Conservation (phyloP, 2,113 vertebrate genomes). For the Calyptomena viridis region DNA sequence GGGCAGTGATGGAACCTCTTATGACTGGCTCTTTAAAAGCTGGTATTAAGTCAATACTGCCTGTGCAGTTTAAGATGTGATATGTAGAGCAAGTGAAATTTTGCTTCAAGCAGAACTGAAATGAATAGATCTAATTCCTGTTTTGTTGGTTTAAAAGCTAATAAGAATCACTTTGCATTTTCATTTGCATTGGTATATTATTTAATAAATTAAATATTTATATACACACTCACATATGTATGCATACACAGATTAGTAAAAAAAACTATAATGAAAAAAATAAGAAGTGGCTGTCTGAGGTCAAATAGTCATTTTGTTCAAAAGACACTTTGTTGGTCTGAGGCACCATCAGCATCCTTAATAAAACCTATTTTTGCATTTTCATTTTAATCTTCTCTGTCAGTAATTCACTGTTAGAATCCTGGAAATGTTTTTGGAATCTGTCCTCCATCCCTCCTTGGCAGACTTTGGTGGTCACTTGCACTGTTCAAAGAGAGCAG, state of each 20-base stretch:
- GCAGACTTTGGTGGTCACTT: slow-evolving; percentile 17
- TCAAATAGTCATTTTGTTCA: slow-evolving; percentile 14
- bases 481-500: neutral
- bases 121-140: neutral
- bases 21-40: neutral
- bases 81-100: neutral
- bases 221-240: neutral
- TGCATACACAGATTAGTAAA: neutral
- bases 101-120: neutral
- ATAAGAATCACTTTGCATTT: neutral
- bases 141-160: neutral
- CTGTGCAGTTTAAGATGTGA: neutral
- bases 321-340: slow-evolving; percentile 24
- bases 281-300: neutral
- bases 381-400: slow-evolving; percentile 10
- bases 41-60: neutral
- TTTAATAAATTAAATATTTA: neutral
- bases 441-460: slow-evolving; percentile 8
- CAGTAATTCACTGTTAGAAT: neutral
- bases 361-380: neutral
- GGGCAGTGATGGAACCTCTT: neutral
- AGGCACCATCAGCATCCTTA: neutral
- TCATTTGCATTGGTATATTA: neutral
- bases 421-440: slow-evolving; percentile 16
- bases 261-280: neutral